These are phyloP conservation scores for Chrysina gloriosa DNA, from an alignment of 2,888 invertebrate genomes.

Conservation along the genomic window DNA sequence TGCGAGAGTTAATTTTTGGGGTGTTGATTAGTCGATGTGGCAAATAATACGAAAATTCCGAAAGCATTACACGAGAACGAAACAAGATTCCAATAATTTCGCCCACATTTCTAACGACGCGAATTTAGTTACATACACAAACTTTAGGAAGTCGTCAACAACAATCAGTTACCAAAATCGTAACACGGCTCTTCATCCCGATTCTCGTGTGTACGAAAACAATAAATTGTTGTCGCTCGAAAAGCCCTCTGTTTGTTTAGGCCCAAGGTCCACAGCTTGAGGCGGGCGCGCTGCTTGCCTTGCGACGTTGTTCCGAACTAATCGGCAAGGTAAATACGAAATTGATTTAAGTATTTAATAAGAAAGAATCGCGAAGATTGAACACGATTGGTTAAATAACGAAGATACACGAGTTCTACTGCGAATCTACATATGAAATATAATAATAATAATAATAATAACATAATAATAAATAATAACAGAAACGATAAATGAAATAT, in stretches of 20 bases:
- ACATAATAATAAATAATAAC: too few relatives aligned
- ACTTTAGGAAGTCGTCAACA: too few relatives aligned
- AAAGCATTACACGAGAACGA: too few relatives aligned
- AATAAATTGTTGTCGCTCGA: conserved; percentile 1
- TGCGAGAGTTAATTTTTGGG: too few relatives aligned
- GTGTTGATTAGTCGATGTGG: too few relatives aligned
- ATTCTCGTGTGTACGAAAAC: neutral
- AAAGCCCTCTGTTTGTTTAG: conserved; percentile 30
- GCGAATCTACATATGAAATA: neutral
- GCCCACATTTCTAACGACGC: too few relatives aligned
- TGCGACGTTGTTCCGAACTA: conserved; percentile 12
- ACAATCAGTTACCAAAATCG: neutral
- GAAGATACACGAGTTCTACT: too few relatives aligned
- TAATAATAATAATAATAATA: too few relatives aligned
- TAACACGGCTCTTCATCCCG: conserved; percentile 1
- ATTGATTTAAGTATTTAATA: conserved; percentile 8
- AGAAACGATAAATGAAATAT: too few relatives aligned
- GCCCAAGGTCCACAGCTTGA: conserved; percentile 31
- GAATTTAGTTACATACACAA: too few relatives aligned
- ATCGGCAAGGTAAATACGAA: conserved; percentile 17
- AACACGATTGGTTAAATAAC: neutral
- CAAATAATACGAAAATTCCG: too few relatives aligned
- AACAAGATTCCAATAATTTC: too few relatives aligned
- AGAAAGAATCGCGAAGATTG: neutral
- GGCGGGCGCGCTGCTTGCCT: conserved; percentile 11